Evolutionary conservation across 2,113 vertebrate species (phyloP).

Genomic region (Caranx melampygus): DNA sequence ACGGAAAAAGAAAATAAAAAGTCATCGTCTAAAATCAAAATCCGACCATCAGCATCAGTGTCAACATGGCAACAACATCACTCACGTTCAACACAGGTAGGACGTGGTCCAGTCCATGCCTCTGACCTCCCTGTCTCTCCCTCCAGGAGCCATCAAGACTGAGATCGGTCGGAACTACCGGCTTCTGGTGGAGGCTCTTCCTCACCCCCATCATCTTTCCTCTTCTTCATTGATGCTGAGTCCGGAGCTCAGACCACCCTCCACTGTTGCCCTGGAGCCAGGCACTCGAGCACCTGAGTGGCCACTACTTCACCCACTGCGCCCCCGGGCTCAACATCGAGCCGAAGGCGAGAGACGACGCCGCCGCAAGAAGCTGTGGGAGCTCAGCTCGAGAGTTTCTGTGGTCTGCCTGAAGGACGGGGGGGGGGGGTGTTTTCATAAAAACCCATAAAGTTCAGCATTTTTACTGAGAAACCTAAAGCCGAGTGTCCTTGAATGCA

Average conservation of each 20-base stretch:
- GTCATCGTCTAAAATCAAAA: no score
- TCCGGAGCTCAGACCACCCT: conserved; percentile 66
- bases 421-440: no score
- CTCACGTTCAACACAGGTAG: no score
- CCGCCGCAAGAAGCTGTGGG: conserved; percentile 61
- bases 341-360: conserved; percentile 61
- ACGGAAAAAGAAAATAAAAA: no score
- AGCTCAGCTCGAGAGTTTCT: conserved; percentile 66
- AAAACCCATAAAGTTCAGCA: no score
- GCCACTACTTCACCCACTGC: conserved; percentile 48
- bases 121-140: not conserved
- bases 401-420: not conserved
- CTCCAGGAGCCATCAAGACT: conserved; percentile 51
- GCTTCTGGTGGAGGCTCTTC: conserved; percentile 13
- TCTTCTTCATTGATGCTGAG: conserved; percentile 38
- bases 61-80: no score
- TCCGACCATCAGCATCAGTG: no score
- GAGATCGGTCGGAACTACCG: conserved; percentile 10
- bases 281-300: conserved; percentile 63
- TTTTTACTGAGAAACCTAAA: no score
- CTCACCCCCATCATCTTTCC: not conserved
- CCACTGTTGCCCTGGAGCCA: conserved; percentile 59
- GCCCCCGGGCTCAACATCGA: not conserved
- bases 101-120: no score
- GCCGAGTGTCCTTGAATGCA: no score